Conservation (phyloP, 2,888 invertebrate species). For the Drosophila mettleri region DNA sequence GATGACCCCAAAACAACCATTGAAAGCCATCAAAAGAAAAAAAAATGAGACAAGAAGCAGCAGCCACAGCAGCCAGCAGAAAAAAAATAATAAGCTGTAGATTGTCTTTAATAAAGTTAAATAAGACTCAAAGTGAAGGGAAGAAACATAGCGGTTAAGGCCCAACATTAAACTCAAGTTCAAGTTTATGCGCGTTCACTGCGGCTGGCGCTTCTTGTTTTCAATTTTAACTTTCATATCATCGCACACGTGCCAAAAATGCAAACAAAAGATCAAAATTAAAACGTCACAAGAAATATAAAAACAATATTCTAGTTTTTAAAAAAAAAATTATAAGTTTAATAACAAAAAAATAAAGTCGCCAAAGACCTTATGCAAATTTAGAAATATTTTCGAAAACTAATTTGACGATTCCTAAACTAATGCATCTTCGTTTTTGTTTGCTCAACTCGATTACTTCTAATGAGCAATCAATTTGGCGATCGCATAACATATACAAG, state of each 20-base stretch:
- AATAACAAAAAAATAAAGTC: background rate
- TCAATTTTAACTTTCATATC: constrained; percentile 33
- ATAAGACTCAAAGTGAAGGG: constrained; percentile 53
- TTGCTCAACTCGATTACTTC: background rate
- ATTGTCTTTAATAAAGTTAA: constrained; percentile 31
- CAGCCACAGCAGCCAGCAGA: too few species aligned
- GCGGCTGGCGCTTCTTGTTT: constrained; percentile 6
- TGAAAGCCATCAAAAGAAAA: constrained; percentile 31
- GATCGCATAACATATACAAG: constrained; percentile 15
- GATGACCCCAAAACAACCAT: constrained; percentile 49
- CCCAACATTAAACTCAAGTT: constrained; percentile 65
- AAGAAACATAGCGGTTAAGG: constrained; percentile 56
- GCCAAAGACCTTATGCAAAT: constrained; percentile 23
- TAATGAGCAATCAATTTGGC: background rate
- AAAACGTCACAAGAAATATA: background rate
- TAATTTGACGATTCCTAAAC: background rate
- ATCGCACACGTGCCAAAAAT: constrained; percentile 14
- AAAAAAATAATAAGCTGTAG: constrained; percentile 20
- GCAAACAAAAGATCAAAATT: background rate
- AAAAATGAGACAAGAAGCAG: constrained; percentile 6
- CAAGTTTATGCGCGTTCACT: constrained; percentile 62
- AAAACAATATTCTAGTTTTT: constrained; percentile 20
- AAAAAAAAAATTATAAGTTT: background rate
- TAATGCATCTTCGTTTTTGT: constrained; percentile 3
- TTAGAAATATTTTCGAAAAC: background rate